These are phyloP conservation scores for Pammene fasciana DNA, from an alignment of 2,888 invertebrate species.

Conservation along the genomic window DNA sequence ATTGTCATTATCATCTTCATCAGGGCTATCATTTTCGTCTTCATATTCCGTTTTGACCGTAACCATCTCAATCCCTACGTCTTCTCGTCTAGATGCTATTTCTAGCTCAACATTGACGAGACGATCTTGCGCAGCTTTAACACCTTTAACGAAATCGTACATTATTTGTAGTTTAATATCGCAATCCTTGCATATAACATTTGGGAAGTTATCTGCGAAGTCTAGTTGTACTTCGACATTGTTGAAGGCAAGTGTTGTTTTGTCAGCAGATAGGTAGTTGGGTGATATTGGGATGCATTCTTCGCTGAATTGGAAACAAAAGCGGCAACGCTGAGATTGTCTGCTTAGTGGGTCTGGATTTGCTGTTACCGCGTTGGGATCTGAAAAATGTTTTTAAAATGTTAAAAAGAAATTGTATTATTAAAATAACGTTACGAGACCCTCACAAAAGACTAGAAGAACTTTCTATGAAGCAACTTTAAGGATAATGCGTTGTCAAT, in stretches of 20 bases:
- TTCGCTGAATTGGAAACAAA: conserved; percentile 1
- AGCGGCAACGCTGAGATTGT: background rate
- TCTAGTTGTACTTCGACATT: background rate
- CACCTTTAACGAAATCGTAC: background rate
- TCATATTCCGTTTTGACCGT: background rate
- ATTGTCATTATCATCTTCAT: background rate
- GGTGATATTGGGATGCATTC: background rate
- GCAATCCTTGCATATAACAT: background rate
- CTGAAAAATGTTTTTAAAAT: background rate
- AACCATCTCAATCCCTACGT: background rate
- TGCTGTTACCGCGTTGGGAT: background rate
- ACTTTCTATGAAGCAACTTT: too few relatives aligned
- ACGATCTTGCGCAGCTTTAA: background rate
- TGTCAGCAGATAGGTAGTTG: background rate
- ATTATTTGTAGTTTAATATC: conserved; percentile 1
- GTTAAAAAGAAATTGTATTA: background rate
- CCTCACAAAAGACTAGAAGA: too few relatives aligned
- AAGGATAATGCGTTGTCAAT: too few relatives aligned
- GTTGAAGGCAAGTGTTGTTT: background rate
- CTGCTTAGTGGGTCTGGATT: background rate
- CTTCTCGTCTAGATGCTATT: background rate
- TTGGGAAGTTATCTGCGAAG: background rate
- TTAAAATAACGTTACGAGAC: too few relatives aligned
- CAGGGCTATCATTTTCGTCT: background rate
- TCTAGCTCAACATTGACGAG: background rate